Evolutionary conservation across 1,140 invertebrate species (phyloP), one percentile per base, ranked within the genome.

Genomic region (Pseudoatta argentina): DNA sequence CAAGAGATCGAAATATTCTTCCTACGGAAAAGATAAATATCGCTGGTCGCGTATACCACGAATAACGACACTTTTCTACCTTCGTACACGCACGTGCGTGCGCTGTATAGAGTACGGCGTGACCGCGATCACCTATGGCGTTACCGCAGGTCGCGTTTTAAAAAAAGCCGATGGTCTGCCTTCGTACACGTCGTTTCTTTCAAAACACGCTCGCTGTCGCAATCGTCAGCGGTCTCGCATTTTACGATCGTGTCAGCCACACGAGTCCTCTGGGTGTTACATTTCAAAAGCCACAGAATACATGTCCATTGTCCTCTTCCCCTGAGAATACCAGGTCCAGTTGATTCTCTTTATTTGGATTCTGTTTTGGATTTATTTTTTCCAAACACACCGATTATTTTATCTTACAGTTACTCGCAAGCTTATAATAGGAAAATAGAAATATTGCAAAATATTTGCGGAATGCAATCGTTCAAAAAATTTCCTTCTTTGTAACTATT

Each of bases 271-370:
- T 72, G 57, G 90, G 89, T 85, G 87, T 91, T 91, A 72, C 85
- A 77, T 91, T 91, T 91, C 87, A 75, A 78, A 91, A 91, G 83
- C 90, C 89, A 81, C 90, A 91, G 77, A 24, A 53, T 44, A 79
- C 66, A 63, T 79, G 63, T 79, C 63, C 63, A 82, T 34, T 69
- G 83, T 34, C 73, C 75, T 82, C 73, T 48, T 87, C 67, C 88
- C 91, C 91, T 92, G 91, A 89, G 92, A 93, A 92, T 86, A 64
- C 82, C 24, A 24, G 81, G 66, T 77, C 77, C 72, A 0, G 21
- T 86, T 72, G 21, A 67, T 88, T 92, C 72, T 83, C 86, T 86
- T 76, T 77, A 44, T 82, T 77, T 77, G 55, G 51, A 79, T 85
- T 86, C 21, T 69, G 63, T 53, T 72, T 57, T 27, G 27, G 30